Evolutionary conservation across 2,888 invertebrate genomes (phyloP).

Genomic region (Apamea crenata): DNA sequence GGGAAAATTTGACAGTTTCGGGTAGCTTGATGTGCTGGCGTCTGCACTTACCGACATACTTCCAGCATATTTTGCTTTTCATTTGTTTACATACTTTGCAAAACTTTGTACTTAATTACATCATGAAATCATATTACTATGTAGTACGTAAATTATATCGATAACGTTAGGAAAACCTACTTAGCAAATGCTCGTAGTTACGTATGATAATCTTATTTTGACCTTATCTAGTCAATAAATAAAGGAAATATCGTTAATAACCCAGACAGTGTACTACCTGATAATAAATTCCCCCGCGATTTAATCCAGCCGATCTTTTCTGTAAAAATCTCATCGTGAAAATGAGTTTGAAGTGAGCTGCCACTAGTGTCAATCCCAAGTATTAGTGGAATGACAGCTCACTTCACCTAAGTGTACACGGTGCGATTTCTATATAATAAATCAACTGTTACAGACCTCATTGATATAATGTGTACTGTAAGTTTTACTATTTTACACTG

Average conservation of each 20-base stretch:
- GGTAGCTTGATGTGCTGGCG: too few relatives aligned
- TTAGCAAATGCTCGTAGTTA: neutral
- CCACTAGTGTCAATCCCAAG: too few relatives aligned
- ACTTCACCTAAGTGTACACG: too few relatives aligned
- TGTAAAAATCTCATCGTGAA: too few relatives aligned
- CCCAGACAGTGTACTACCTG: neutral
- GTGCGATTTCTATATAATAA: too few relatives aligned
- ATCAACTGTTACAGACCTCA: too few relatives aligned
- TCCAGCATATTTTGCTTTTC: neutral
- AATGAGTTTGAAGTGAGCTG: too few relatives aligned
- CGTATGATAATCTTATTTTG: constrained; percentile 7
- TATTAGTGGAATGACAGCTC: too few relatives aligned
- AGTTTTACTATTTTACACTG: constrained; percentile 5
- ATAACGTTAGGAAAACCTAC: neutral
- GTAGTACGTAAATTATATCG: neutral
- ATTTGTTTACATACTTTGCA: neutral
- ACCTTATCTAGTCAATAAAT: neutral
- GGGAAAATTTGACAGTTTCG: too few relatives aligned
- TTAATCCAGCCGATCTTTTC: neutral
- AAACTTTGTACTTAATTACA: neutral
- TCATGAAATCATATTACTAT: neutral
- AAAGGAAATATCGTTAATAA: constrained; percentile 15
- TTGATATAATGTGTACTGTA: neutral
- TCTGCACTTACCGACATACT: too few relatives aligned
- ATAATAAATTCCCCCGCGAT: constrained; percentile 6